Conservation (phyloP, 2,113 vertebrate genomes). For the Callospermophilus lateralis region DNA sequence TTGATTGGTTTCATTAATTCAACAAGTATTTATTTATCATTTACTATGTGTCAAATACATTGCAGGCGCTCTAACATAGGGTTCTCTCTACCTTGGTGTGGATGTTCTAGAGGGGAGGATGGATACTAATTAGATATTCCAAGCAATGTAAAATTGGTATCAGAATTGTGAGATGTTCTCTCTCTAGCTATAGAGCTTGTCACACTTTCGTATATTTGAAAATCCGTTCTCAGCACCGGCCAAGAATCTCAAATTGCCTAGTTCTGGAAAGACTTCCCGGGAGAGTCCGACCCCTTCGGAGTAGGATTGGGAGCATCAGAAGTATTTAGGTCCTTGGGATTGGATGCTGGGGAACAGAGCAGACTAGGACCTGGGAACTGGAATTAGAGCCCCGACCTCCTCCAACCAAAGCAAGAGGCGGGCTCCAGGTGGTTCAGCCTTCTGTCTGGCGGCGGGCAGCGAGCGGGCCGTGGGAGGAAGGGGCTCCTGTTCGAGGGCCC, state of each 20-base stretch:
- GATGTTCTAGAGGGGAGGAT: not conserved
- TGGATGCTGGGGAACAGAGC: not conserved
- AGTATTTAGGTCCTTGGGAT: not conserved
- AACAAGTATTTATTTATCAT: not conserved
- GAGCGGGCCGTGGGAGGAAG: not conserved
- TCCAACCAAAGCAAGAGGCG: not conserved
- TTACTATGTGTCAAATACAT: not conserved
- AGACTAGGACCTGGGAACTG: not conserved
- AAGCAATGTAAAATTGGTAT: not conserved
- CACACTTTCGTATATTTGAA: not conserved
- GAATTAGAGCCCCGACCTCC: not conserved
- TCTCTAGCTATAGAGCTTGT: not conserved
- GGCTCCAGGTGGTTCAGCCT: fast-evolving
- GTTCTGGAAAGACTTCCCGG: not conserved
- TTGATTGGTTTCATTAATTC: not conserved
- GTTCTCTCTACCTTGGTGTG: not conserved
- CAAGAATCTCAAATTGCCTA: not conserved
- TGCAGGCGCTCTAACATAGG: not conserved
- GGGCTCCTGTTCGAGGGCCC: fast-evolving
- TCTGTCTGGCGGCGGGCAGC: not conserved
- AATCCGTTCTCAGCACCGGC: not conserved
- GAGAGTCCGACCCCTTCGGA: not conserved
- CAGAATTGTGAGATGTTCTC: not conserved
- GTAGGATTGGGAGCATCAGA: not conserved
- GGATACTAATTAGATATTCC: not conserved